Percentiles rank a stretch among this genome's conserved stretches.
These are phyloP conservation scores for Percopsis omiscomaycus DNA, from an alignment of 2,797 vertebrate species.

Conservation along the genomic window DNA sequence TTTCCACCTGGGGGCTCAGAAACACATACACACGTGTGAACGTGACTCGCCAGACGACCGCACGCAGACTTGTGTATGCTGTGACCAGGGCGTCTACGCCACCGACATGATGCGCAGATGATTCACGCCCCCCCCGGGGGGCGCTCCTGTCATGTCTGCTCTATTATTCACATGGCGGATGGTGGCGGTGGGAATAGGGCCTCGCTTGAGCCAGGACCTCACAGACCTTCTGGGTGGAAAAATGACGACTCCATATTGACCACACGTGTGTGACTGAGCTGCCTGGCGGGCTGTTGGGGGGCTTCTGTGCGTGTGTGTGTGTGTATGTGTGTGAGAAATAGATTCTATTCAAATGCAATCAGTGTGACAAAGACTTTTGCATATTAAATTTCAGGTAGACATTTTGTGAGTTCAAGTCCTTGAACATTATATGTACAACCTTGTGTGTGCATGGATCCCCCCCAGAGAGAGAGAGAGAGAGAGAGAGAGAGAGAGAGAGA, in stretches of 20 bases:
- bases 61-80: constrained; percentile 42
- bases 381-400: no score
- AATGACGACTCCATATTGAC: constrained; percentile 51
- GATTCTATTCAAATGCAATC: no score
- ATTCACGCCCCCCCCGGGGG: constrained; percentile 58
- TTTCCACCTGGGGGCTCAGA: constrained; percentile 42
- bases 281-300: constrained; percentile 23
- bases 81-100: not conserved
- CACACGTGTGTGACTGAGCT: constrained; percentile 56
- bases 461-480: constrained; percentile 1
- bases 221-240: constrained; percentile 30
- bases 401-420: not conserved
- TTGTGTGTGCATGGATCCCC: not conserved
- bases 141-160: constrained; percentile 25
- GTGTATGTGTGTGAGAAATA: not conserved
- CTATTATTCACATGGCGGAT: constrained; percentile 57
- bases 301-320: constrained; percentile 8
- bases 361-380: no score
- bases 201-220: constrained; percentile 20
- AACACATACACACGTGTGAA: not conserved
- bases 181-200: constrained; percentile 21
- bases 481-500: not conserved
- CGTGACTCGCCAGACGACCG: constrained; percentile 50
- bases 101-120: constrained; percentile 50
- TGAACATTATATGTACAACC: not conserved